Evolutionary conservation across 2,113 vertebrate genomes (phyloP).

Genomic region (Pedionomus torquatus): DNA sequence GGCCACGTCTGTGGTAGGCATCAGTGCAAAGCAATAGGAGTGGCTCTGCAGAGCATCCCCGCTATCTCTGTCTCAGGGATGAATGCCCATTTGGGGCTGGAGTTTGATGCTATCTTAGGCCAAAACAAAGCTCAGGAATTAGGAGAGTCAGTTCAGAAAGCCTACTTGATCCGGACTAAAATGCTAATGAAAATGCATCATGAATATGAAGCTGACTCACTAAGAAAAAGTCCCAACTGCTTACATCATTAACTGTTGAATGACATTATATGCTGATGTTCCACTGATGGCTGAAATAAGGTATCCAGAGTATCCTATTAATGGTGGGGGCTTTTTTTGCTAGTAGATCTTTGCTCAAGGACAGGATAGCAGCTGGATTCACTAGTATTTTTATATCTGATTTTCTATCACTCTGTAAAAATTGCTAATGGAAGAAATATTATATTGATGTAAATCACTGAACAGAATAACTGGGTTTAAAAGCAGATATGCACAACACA

Average conservation of each 20-base stretch:
- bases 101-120: not conserved
- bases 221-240: not conserved
- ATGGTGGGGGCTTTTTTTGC: not conserved
- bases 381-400: not conserved
- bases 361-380: not conserved
- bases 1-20: accelerated
- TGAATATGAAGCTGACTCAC: not conserved
- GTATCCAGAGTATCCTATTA: not conserved
- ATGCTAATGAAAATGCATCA: not conserved
- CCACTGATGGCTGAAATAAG: not conserved
- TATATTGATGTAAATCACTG: not conserved
- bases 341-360: not conserved
- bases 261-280: not conserved
- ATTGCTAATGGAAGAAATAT: not conserved
- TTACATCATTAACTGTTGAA: not conserved
- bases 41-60: not conserved
- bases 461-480: not conserved
- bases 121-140: not conserved
- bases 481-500: not conserved
- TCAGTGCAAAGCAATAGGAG: not conserved
- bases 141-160: not conserved
- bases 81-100: not conserved
- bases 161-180: not conserved
- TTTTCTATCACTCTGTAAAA: not conserved
- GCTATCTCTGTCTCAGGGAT: no score